phyloP scores from a whole-genome alignment of 2,797 vertebrate genomes.

The Tokudaia muenninki region DNA sequence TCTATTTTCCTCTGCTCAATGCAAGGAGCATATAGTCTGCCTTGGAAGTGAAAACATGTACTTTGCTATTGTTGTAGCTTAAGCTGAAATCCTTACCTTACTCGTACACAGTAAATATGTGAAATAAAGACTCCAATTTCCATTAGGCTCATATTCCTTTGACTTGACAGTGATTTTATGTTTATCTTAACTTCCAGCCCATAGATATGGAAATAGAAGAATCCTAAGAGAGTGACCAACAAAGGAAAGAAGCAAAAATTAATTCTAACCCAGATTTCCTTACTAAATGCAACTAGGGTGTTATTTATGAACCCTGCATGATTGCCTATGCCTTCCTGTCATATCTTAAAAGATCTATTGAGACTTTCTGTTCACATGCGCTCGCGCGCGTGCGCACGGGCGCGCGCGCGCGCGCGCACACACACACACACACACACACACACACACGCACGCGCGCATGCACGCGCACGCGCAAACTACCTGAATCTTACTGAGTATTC shows the following conservation, averaged over 20 bases:
- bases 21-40: background rate
- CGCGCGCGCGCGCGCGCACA: too few relatives aligned
- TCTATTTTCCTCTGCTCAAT: constrained; percentile 64
- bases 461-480: background rate
- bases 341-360: background rate
- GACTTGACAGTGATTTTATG: constrained; percentile 14
- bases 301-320: constrained; percentile 4
- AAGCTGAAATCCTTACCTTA: constrained; percentile 35
- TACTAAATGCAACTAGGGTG: constrained; percentile 6
- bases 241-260: constrained; percentile 50
- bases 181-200: constrained; percentile 24
- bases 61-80: constrained; percentile 48
- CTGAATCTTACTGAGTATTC: background rate
- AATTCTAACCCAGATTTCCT: constrained; percentile 52
- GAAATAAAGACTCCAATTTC: background rate
- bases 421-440: background rate
- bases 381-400: too few relatives aligned
- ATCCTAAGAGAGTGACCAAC: background rate
- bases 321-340: background rate
- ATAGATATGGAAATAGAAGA: constrained; percentile 13
- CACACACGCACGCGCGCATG: background rate
- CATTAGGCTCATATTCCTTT: constrained; percentile 48
- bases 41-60: background rate
- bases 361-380: background rate
- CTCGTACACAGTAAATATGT: background rate